Evolutionary conservation across 2,797 vertebrate genomes (phyloP), one percentile per base, ranked within the genome.

Genomic region (Aldrovandia affinis): DNA sequence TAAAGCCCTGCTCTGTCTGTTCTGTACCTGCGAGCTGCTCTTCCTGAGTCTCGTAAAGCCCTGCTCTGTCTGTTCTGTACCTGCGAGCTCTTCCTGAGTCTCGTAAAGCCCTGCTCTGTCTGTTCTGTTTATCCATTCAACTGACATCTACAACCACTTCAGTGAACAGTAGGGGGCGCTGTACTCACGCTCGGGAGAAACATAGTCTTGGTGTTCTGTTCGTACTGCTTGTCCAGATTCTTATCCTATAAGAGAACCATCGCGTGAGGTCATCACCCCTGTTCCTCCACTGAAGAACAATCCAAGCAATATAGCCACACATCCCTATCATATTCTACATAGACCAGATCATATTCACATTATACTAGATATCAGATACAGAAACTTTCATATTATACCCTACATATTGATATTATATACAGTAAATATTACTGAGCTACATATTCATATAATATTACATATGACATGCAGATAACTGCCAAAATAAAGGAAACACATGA

Each of bases 181-280:
- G 25, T 86, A 98, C 98, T 97, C 95, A 99, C 98, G 86, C 95
- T 98, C 86, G 97, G 96, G 84, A 93, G 95, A 85, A 95, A 97
- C 22, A 97, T 91, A 42, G 95, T 92, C 88, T 97, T 98, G 0
- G 95, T 95, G 90, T 92, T 97, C 90, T 98, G 96, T 89, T 98
- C 97, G 0, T 98, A 99, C 89, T 99, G 97, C 89, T 96, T 95
- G 90, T 99, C 98, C 88, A 99, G 89, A 78, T 96, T 97, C 95
- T 99, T 98, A 93, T 99, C 98, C 98, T 99, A 78, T 81, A 92
- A 88, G 88, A 63, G 2, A 44, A 55, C 57, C 3, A 85, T 22
- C 42, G 81, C 50, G 84, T 7, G 4, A 63, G 59, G 59, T 63
- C 59, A 63, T 28, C 59, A 6, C n/a, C 25, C n/a, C 59, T 12